Percentiles rank a stretch among this genome's conserved stretches.
phyloP scores from a whole-genome alignment of 2,888 invertebrate species.

The Dynastes grantii region DNA sequence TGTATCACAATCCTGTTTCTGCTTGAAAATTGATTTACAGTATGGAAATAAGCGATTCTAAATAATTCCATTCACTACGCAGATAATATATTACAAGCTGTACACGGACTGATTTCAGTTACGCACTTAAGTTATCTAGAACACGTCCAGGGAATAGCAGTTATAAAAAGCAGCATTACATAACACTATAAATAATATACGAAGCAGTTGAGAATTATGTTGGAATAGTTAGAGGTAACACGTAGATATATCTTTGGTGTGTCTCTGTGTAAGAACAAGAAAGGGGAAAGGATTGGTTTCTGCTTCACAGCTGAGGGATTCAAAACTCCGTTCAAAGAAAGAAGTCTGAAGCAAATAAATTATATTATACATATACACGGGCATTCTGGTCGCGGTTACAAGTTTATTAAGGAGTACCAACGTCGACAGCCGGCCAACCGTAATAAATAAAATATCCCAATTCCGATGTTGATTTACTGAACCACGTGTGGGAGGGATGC shows the following conservation, averaged over 20 bases:
- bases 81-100: conserved; percentile 26
- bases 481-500: conserved; percentile 58
- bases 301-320: conserved; percentile 50
- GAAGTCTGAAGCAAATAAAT: conserved; percentile 56
- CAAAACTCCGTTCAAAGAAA: conserved; percentile 31
- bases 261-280: conserved; percentile 16
- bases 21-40: conserved; percentile 13
- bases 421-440: conserved; percentile 63
- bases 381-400: conserved; percentile 61
- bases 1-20: too few species aligned
- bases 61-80: conserved; percentile 11
- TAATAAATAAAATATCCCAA: conserved; percentile 67
- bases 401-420: conserved; percentile 66
- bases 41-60: conserved; percentile 18
- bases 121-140: conserved; percentile 20
- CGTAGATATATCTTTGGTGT: conserved; percentile 55
- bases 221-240: conserved; percentile 51
- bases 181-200: conserved; percentile 49
- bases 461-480: conserved; percentile 62
- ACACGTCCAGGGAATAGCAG: neutral
- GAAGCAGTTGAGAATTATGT: conserved; percentile 19
- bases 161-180: conserved; percentile 45
- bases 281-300: conserved; percentile 52
- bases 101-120: neutral
- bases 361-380: conserved; percentile 58